These are phyloP conservation scores for Ginglymostoma cirratum DNA, from an alignment of 2,113 vertebrate genomes.

Conservation along the genomic window DNA sequence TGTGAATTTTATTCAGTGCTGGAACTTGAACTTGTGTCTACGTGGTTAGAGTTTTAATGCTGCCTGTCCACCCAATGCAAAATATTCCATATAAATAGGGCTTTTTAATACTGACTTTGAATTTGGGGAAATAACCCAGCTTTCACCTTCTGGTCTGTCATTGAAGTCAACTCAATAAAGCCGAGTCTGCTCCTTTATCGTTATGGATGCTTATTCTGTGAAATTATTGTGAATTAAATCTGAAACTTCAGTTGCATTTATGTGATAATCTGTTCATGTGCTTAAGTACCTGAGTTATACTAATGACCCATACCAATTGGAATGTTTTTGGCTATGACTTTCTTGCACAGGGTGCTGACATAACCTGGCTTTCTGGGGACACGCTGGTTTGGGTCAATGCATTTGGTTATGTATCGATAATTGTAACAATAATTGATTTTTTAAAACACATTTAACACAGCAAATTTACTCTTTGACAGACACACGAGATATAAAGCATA, in stretches of 20 bases:
- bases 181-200: not conserved
- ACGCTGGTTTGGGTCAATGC: not conserved
- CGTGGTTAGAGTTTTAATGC: not conserved
- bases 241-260: not conserved
- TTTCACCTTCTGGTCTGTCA: not conserved
- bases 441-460: not conserved
- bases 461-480: not conserved
- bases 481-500: too few relatives aligned
- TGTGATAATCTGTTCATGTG: not conserved
- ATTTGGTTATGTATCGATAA: not conserved
- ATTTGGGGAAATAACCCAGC: not conserved
- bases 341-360: not conserved
- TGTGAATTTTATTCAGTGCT: not conserved
- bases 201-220: not conserved
- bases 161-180: not conserved
- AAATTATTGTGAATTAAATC: not conserved
- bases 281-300: not conserved
- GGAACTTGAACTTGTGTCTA: not conserved
- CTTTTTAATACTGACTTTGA: not conserved
- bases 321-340: not conserved
- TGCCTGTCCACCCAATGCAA: not conserved
- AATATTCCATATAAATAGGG: not conserved
- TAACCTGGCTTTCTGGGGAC: not conserved
- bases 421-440: not conserved
- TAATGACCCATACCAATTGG: not conserved